Evolutionary conservation across 2,797 vertebrate genomes (phyloP).

Genomic region (Manis crassicaudata): DNA sequence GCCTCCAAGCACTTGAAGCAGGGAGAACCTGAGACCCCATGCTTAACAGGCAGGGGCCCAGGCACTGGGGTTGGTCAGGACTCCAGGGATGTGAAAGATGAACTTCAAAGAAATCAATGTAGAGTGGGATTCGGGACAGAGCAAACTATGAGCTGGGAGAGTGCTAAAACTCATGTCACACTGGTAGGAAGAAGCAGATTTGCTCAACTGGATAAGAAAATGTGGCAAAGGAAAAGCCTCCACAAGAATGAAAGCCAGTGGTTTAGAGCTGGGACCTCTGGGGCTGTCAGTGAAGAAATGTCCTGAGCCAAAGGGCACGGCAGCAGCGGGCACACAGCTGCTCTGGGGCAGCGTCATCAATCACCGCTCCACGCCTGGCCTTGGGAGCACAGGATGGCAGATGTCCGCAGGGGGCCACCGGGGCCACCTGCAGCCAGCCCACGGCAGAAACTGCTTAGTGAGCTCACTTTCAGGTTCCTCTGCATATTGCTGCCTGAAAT

Average conservation of each 20-base stretch:
- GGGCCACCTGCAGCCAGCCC: slow-evolving; percentile 9
- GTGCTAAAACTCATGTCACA: background rate
- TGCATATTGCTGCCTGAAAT: background rate
- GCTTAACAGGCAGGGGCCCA: background rate
- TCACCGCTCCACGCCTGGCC: background rate
- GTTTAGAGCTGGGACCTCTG: background rate
- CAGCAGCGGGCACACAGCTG: fast-evolving
- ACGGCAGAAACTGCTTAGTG: background rate
- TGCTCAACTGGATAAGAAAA: background rate
- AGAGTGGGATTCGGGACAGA: background rate
- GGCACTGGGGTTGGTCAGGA: background rate
- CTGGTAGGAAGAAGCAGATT: background rate
- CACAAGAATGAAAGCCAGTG: background rate
- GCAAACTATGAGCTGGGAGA: background rate
- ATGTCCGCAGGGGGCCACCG: slow-evolving; percentile 4
- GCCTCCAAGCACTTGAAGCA: background rate
- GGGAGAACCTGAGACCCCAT: fast-evolving
- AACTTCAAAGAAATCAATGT: background rate
- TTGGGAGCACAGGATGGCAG: background rate
- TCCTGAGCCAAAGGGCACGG: background rate
- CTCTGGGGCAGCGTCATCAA: background rate
- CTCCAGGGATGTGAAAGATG: background rate
- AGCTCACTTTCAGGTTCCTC: background rate
- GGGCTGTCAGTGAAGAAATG: background rate
- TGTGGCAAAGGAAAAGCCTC: background rate